phyloP scores from a whole-genome alignment of 2,797 vertebrate genomes.

The Enteromius radiatus region DNA sequence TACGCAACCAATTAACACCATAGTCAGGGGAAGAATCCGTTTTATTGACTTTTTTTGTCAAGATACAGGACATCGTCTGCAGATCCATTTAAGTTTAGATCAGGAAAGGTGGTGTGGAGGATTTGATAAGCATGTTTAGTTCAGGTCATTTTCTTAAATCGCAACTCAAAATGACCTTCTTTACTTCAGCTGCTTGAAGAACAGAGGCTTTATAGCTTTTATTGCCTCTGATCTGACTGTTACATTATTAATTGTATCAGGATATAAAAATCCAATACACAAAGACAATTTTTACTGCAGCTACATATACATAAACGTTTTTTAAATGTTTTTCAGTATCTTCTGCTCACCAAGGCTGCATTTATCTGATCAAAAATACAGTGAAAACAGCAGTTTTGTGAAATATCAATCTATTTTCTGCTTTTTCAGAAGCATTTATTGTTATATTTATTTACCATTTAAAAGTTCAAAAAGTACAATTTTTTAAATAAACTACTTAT shows the following conservation, averaged over 20 bases:
- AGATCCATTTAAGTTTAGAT: slow-evolving; percentile 38
- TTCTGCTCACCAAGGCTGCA: neutral
- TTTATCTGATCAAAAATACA: neutral
- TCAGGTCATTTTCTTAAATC: slow-evolving; percentile 4
- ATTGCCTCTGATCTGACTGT: neutral
- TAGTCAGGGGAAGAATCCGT: slow-evolving; percentile 45
- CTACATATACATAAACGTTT: neutral
- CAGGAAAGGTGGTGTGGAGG: slow-evolving; percentile 24
- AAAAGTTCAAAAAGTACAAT: neutral
- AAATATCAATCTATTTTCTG: neutral
- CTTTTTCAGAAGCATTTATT: neutral
- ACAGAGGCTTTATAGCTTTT: neutral
- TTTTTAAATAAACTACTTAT: neutral
- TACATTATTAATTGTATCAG: neutral
- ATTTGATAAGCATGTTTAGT: slow-evolving; percentile 41
- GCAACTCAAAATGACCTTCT: neutral
- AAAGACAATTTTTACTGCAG: neutral
- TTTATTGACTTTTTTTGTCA: slow-evolving; percentile 51
- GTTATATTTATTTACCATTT: neutral
- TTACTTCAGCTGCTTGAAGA: neutral
- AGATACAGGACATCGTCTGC: slow-evolving; percentile 32
- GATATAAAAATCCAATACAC: neutral
- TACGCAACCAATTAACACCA: slow-evolving; percentile 69
- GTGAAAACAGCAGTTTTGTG: neutral
- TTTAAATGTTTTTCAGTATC: neutral